Evolutionary conservation across 2,797 vertebrate species (phyloP).

Genomic region (Cetoscarus ocellatus): DNA sequence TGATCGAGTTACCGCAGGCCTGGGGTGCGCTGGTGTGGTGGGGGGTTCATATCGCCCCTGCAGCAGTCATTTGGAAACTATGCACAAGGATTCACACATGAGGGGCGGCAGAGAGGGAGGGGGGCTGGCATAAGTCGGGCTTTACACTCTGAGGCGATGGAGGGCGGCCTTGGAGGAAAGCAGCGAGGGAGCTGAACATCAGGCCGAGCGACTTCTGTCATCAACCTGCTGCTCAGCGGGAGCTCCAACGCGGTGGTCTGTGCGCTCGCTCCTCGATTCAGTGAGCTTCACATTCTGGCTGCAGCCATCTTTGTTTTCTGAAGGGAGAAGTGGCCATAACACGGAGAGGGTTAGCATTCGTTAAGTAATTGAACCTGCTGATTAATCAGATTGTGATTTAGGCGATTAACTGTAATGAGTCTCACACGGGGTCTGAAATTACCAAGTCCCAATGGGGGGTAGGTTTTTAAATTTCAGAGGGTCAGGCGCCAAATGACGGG

Average conservation of each 20-base stretch:
- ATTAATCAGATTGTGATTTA: no score
- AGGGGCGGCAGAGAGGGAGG: constrained; percentile 50
- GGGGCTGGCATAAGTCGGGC: constrained; percentile 67
- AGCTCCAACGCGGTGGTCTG: not conserved
- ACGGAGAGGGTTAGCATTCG: no score
- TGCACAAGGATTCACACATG: constrained; percentile 81
- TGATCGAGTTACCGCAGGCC: constrained; percentile 71
- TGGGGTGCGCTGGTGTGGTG: constrained; percentile 12
- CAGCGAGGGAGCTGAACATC: constrained; percentile 29
- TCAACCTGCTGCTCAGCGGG: constrained; percentile 25
- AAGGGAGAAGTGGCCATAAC: no score
- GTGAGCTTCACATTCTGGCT: no score
- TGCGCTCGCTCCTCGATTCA: no score
- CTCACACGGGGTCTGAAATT: no score
- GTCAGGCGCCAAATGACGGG: no score
- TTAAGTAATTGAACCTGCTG: no score
- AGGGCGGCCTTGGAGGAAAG: constrained; percentile 62
- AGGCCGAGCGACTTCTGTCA: constrained; percentile 5
- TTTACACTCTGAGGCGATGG: constrained; percentile 73
- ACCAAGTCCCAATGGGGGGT: no score
- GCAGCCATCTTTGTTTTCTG: no score
- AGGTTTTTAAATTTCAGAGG: no score
- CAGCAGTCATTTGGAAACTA: constrained; percentile 83
- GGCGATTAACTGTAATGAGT: no score
- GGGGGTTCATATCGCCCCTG: constrained; percentile 58